These are phyloP conservation scores for Pterobdella sp. DNA, from an alignment of 2,888 invertebrate species.

Conservation along the genomic window DNA sequence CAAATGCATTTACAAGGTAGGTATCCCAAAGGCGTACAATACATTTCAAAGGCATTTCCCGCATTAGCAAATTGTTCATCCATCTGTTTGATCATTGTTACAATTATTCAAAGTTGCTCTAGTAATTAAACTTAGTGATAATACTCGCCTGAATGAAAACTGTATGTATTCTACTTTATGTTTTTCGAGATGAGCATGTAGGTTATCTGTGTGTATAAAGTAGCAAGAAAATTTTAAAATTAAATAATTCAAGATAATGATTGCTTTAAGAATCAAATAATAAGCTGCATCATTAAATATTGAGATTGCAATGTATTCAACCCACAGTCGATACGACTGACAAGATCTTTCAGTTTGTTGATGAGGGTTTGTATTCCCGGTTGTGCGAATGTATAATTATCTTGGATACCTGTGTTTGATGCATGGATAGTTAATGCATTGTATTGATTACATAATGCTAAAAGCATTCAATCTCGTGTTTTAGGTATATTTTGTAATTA, in stretches of 20 bases:
- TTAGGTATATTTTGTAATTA: too few relatives aligned
- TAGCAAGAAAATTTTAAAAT: not conserved
- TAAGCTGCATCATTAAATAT: too few relatives aligned
- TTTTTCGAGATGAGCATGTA: conserved; percentile 81
- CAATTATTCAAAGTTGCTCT: not conserved
- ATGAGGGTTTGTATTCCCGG: conserved; percentile 97
- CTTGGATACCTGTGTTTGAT: conserved; percentile 74
- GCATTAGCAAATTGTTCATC: conserved; percentile 97
- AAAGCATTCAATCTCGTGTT: too few relatives aligned
- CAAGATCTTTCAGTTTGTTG: conserved; percentile 84
- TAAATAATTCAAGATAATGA: too few relatives aligned
- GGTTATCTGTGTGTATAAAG: conserved; percentile 39
- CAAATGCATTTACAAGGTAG: conserved; percentile 65
- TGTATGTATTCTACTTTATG: conserved; percentile 96
- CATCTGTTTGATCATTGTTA: conserved; percentile 54
- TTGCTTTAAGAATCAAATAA: too few relatives aligned
- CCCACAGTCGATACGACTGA: conserved; percentile 83
- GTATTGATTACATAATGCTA: too few relatives aligned
- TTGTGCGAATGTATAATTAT: conserved; percentile 99
- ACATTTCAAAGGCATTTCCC: conserved; percentile 90
- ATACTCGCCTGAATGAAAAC: conserved; percentile 74
- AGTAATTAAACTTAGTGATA: not conserved
- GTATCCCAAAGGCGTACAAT: conserved; percentile 98
- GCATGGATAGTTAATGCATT: too few relatives aligned
- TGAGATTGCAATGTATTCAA: conserved; percentile 26